Evolutionary conservation across 2,113 vertebrate genomes (phyloP).

Genomic region (Nycticryphes semicollaris): DNA sequence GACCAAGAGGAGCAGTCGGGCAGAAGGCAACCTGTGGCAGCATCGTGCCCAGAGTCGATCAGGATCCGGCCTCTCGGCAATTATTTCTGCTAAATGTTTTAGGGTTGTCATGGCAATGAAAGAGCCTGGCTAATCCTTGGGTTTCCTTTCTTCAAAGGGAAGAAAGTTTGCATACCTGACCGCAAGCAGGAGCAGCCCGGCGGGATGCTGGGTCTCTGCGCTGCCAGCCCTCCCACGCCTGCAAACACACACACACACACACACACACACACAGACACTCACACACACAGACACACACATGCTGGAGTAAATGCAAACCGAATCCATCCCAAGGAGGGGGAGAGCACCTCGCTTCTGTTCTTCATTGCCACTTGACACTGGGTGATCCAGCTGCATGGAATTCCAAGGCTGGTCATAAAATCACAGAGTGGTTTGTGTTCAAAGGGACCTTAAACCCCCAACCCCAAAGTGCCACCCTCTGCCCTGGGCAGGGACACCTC

Average conservation of each 20-base stretch:
- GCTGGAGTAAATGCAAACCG: neutral
- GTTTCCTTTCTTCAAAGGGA: slow-evolving; percentile 34
- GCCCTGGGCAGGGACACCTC: no score
- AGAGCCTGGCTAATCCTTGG: neutral
- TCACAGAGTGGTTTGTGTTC: no score
- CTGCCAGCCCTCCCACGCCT: neutral
- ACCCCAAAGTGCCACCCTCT: no score
- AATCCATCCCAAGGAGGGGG: neutral
- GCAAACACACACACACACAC: neutral
- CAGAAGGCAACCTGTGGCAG: neutral
- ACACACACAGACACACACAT: no score
- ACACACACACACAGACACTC: no score
- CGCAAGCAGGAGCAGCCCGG: neutral
- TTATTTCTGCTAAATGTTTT: slow-evolving; percentile 44
- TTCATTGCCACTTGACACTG: fast-evolving
- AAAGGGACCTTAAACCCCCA: no score
- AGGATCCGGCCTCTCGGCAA: neutral
- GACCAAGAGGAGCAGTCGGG: neutral
- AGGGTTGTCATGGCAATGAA: slow-evolving; percentile 67
- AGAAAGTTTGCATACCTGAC: slow-evolving; percentile 49
- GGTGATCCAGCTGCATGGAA: fast-evolving
- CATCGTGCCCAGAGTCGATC: neutral
- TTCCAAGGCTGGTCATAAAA: neutral
- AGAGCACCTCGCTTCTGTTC: neutral
- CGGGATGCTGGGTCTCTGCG: neutral